phyloP scores from a whole-genome alignment of 2,888 invertebrate genomes.

The Agonopterix alstromeriana region DNA sequence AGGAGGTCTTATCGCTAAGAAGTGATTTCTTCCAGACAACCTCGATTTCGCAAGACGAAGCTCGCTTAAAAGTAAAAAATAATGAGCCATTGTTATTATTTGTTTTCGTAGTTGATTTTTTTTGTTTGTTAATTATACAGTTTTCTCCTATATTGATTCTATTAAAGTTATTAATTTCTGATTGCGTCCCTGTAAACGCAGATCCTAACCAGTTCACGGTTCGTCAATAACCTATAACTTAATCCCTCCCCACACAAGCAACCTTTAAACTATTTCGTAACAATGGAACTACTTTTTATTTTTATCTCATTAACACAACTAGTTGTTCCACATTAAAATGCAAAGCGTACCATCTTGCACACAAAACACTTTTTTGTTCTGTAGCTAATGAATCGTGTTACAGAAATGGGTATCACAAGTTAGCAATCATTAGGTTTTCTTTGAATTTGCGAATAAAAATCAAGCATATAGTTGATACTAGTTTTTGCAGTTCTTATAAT shows the following conservation, averaged over 20 bases:
- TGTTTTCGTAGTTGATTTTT: too few relatives aligned
- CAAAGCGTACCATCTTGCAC: conserved; percentile 2
- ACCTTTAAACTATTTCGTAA: conserved; percentile 22
- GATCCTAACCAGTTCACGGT: conserved; percentile 43
- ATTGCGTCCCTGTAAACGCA: conserved; percentile 41
- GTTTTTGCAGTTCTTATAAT: too few relatives aligned
- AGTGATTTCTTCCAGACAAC: too few relatives aligned
- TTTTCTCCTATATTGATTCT: not conserved
- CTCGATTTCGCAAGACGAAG: too few relatives aligned
- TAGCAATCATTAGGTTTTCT: conserved; percentile 2
- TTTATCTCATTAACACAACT: conserved; percentile 9
- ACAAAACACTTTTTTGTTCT: conserved; percentile 1
- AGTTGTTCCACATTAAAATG: conserved; percentile 4
- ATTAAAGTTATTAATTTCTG: not conserved
- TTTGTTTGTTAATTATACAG: not conserved
- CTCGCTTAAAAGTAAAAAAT: too few relatives aligned
- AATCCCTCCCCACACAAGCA: conserved; percentile 28
- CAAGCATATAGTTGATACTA: not conserved
- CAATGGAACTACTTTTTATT: conserved; percentile 14
- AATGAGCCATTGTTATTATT: too few relatives aligned
- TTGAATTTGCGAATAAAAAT: not conserved
- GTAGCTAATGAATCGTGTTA: conserved; percentile 3
- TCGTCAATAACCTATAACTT: conserved; percentile 56
- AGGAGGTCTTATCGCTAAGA: too few relatives aligned
- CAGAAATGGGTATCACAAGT: conserved; percentile 2